These are phyloP conservation scores for Balaenoptera acutorostrata DNA, from an alignment of 2,113 vertebrate genomes.

Conservation along the genomic window DNA sequence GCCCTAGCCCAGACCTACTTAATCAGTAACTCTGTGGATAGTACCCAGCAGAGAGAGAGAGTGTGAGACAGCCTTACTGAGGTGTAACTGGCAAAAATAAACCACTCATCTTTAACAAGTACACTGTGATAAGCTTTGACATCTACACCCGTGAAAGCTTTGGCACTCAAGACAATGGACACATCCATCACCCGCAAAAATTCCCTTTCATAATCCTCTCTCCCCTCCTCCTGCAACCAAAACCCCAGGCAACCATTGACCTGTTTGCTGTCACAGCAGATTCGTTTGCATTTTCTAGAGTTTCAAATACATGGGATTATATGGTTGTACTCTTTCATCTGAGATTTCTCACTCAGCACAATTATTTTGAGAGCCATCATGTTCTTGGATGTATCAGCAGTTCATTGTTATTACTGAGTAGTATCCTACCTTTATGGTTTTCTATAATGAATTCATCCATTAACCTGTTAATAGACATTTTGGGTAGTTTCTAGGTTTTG, in stretches of 20 bases:
- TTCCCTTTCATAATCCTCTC: neutral
- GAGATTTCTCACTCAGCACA: neutral
- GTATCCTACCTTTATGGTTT: neutral
- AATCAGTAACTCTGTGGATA: neutral
- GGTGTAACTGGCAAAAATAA: neutral
- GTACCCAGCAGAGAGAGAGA: neutral
- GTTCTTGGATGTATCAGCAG: neutral
- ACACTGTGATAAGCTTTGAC: neutral
- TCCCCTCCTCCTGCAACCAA: neutral
- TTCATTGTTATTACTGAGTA: too few species aligned
- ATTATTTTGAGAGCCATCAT: neutral
- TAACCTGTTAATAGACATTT: too few species aligned
- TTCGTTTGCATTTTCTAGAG: neutral
- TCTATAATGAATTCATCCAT: neutral
- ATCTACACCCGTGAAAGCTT: neutral
- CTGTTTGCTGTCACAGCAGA: neutral
- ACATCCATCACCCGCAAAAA: rapidly evolving
- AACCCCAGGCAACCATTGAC: neutral
- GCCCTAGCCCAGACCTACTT: neutral
- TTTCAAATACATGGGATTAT: neutral
- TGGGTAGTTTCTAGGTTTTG: neutral
- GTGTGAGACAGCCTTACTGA: neutral
- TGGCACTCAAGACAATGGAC: too few species aligned
- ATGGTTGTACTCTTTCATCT: neutral
- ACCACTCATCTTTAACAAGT: neutral